Evolutionary conservation across 2,888 invertebrate genomes (phyloP).

Genomic region (Ophion slaviceki): DNA sequence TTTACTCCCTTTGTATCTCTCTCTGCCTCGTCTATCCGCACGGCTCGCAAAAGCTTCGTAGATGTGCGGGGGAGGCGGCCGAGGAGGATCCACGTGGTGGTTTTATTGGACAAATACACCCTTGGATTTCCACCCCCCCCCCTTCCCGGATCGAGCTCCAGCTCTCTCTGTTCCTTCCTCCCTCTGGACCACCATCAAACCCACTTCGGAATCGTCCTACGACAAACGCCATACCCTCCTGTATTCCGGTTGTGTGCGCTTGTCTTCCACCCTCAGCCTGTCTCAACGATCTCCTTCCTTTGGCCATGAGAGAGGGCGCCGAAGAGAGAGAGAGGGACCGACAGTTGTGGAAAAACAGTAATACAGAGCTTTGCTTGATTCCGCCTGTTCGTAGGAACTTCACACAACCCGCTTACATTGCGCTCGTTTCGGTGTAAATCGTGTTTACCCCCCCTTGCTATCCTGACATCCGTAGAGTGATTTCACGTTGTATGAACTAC

Average conservation of each 20-base stretch:
- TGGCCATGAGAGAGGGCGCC: not conserved
- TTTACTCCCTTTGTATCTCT: constrained; percentile 18
- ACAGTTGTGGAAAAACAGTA: constrained; percentile 44
- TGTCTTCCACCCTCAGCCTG: not conserved
- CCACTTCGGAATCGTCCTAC: constrained; percentile 71
- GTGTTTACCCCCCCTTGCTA: constrained; percentile 76
- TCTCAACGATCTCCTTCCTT: constrained; percentile 36
- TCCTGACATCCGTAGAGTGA: constrained; percentile 74
- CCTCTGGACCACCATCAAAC: constrained; percentile 27
- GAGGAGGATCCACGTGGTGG: constrained; percentile 79
- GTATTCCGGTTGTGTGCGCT: constrained; percentile 22
- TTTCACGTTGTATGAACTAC: constrained; percentile 63
- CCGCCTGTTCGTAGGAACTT: constrained; percentile 41
- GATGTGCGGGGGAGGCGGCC: constrained; percentile 64
- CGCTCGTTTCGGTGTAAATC: constrained; percentile 78
- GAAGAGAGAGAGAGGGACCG: not conserved
- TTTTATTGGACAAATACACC: constrained; percentile 82
- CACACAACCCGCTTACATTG: constrained; percentile 47
- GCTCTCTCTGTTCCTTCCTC: not conserved
- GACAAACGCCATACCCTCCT: constrained; percentile 79
- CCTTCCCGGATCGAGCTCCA: not conserved
- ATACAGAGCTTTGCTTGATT: constrained; percentile 44
- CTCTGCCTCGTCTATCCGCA: constrained; percentile 32
- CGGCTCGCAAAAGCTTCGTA: constrained; percentile 51
- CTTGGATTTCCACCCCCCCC: constrained; percentile 21